phyloP scores from a whole-genome alignment of 1,140 invertebrate genomes.

The Drosophila melanica region DNA sequence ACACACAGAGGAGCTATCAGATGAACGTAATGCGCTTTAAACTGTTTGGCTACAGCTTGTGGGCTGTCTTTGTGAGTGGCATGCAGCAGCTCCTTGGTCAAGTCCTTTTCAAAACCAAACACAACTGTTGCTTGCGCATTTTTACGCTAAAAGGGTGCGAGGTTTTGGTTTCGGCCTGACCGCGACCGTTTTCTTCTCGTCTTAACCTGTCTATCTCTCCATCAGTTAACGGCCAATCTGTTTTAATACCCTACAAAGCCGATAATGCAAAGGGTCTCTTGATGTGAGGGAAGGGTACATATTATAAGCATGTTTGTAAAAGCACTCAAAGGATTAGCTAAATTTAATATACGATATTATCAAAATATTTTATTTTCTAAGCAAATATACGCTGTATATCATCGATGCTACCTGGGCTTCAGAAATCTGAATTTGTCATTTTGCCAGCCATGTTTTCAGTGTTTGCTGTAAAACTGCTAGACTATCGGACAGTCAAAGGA shows the following conservation, averaged over 20 bases:
- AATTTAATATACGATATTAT: background rate
- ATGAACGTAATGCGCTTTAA: constrained; percentile 81
- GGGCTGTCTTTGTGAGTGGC: constrained; percentile 38
- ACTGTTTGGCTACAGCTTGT: constrained; percentile 68
- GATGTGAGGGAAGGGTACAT: background rate
- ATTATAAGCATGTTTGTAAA: background rate
- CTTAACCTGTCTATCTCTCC: constrained; percentile 32
- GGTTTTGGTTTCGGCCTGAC: constrained; percentile 54
- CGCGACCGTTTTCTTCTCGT: constrained; percentile 32
- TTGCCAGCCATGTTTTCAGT: background rate
- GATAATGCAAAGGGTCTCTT: background rate
- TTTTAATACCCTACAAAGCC: constrained; percentile 24
- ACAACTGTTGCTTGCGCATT: constrained; percentile 73
- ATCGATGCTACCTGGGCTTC: background rate
- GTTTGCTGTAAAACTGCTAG: background rate
- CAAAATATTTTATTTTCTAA: background rate
- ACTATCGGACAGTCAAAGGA: background rate
- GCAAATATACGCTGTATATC: background rate
- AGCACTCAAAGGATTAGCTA: background rate
- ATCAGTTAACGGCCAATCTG: constrained; percentile 49
- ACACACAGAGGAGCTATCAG: constrained; percentile 48
- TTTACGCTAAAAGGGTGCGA: constrained; percentile 64
- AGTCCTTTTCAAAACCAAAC: constrained; percentile 68
- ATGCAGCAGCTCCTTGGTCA: constrained; percentile 36
- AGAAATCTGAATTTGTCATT: background rate